Percentiles rank a stretch among this genome's conserved stretches.
These are phyloP conservation scores for Amblyjoppa fuscipennis DNA, from an alignment of 2,888 invertebrate species.

Conservation along the genomic window DNA sequence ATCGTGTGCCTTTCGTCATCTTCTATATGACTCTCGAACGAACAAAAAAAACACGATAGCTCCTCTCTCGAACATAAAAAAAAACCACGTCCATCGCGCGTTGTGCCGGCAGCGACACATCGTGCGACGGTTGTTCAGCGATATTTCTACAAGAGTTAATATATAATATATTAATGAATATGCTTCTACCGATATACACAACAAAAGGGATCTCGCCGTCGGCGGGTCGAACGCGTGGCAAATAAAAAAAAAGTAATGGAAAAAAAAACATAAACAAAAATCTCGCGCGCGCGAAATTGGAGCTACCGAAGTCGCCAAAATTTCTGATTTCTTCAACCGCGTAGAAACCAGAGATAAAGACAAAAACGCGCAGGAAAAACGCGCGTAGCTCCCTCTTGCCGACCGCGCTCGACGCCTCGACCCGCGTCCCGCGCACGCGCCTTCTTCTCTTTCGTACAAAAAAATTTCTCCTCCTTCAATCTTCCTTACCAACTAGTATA, in stretches of 20 bases:
- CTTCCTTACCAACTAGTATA: conserved; percentile 76
- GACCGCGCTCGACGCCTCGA: conserved; percentile 74
- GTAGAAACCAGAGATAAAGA: conserved; percentile 9
- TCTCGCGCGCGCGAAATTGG: neutral
- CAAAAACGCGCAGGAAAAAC: neutral
- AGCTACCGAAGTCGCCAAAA: conserved; percentile 9
- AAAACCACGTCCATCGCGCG: neutral
- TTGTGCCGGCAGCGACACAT: neutral
- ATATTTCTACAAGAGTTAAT: conserved; percentile 72
- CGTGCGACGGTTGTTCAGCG: conserved; percentile 26
- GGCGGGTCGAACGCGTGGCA: conserved; percentile 84
- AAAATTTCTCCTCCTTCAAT: conserved; percentile 70
- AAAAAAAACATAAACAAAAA: too few relatives aligned
- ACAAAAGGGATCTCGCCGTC: conserved; percentile 72
- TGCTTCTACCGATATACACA: conserved; percentile 81
- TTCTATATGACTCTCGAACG: conserved; percentile 24
- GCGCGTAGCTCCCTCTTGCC: conserved; percentile 74
- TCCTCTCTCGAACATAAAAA: neutral
- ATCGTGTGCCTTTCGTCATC: conserved; percentile 24
- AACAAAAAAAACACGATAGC: conserved; percentile 25
- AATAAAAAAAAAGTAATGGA: neutral
- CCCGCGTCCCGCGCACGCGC: conserved; percentile 56
- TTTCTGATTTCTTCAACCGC: conserved; percentile 18
- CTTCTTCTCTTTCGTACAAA: conserved; percentile 74
- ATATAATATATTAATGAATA: conserved; percentile 81